Conservation (phyloP, 2,113 vertebrate species). For the Raja brachyura region DNA sequence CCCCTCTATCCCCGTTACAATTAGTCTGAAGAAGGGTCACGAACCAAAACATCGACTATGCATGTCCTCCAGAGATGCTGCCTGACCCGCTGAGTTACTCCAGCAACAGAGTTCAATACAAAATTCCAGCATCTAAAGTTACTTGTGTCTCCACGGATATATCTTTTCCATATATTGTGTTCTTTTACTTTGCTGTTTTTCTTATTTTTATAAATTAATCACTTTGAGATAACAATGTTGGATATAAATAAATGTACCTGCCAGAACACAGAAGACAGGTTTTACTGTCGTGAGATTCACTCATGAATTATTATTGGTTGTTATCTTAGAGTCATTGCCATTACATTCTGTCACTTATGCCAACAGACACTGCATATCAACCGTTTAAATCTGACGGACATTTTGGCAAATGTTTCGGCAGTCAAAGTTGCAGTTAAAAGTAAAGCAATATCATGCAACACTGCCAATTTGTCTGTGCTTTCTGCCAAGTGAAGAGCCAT, state of each 20-base stretch:
- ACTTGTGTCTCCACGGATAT: background rate
- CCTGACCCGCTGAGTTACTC: too few species aligned
- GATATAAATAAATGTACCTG: background rate
- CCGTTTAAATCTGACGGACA: constrained; percentile 21
- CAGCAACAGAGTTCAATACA: too few species aligned
- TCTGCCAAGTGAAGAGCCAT: constrained; percentile 45
- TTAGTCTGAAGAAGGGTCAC: too few species aligned
- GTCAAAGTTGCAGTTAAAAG: constrained; percentile 36
- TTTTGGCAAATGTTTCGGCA: constrained; percentile 34
- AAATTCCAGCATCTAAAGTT: too few species aligned
- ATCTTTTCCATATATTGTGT: background rate
- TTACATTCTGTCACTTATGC: constrained; percentile 11
- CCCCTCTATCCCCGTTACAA: too few species aligned
- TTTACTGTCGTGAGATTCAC: background rate
- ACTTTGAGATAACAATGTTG: background rate
- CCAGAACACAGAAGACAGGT: background rate
- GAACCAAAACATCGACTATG: too few species aligned
- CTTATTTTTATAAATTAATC: background rate
- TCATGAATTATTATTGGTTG: background rate
- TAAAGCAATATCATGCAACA: constrained; percentile 33
- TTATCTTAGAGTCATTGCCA: background rate
- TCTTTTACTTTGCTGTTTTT: background rate
- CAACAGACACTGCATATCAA: constrained; percentile 12
- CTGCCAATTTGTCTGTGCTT: constrained; percentile 37
- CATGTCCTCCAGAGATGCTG: too few species aligned